Evolutionary conservation across 2,888 invertebrate genomes (phyloP), one percentile per base, ranked within the genome.

Genomic region (Caradrina clavipalpis): DNA sequence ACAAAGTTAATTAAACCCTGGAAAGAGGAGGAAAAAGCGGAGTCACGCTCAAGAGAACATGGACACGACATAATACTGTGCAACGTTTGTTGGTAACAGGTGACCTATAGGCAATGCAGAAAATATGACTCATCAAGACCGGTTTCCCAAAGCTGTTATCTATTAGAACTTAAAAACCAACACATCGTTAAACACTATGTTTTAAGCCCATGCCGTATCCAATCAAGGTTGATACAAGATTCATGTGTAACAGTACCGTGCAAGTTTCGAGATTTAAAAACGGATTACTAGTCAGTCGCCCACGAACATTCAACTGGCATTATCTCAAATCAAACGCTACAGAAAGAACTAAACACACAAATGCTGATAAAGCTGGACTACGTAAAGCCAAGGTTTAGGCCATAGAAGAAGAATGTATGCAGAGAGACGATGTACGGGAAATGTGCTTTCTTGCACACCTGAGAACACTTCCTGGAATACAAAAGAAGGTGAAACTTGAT

Each of bases 401-500:
- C 54, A 69, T 73, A 60, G 26, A 76, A 71, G 65, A 77, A 85
- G 78, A 78, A 72, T 61, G 76, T 78, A 83, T 69, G 51, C 62
- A 49, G 50, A 74, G 54, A 65, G 56, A 63, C 65, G 58, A 84
- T 88, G 82, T 89, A 84, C 81, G 87, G 89, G 84, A 92, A 92
- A 91, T 84, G 81, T 81, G 85, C 89, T 91, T 91, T 90, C 91
- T 86, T 87, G 67, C 79, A 80, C 79, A 79, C 80, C 64, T 84
- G 64, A 69, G 68, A 82, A 80, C 51, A 77, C 83, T 85, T 84
- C 83, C 83, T 88, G 87, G 94, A 92, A 94, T 94, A 94, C 91
- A 87, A 92, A 94, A 92, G 88, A 88, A 89, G 90, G 93, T 91
- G 94, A 94, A 94, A 94, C 90, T 88, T 82, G 81, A 82, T 82